phyloP scores from a whole-genome alignment of 2,113 vertebrate species.

The Hyla sarda region DNA sequence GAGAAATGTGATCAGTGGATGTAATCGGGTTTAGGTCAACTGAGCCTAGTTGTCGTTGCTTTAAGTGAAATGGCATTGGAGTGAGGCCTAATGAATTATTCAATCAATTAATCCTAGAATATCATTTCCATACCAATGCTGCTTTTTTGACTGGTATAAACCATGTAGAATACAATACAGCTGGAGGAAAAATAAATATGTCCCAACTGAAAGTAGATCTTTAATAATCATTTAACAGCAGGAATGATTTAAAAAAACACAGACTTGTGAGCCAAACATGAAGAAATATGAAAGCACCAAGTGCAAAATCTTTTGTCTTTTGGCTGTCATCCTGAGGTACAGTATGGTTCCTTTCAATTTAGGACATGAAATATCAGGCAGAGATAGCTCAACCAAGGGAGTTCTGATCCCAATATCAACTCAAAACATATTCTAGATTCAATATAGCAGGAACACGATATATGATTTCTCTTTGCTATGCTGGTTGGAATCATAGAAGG shows the following conservation, averaged over 20 bases:
- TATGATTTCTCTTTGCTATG: too few relatives aligned
- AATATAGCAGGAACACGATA: too few relatives aligned
- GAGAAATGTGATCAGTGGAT: constrained; percentile 22
- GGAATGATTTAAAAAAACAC: neutral
- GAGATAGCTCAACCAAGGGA: too few relatives aligned
- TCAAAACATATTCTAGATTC: too few relatives aligned
- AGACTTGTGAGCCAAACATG: neutral
- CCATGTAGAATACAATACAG: neutral
- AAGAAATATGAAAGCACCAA: neutral
- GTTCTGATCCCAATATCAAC: too few relatives aligned
- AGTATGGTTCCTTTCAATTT: too few relatives aligned
- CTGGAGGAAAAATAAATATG: neutral
- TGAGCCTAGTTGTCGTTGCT: constrained; percentile 31
- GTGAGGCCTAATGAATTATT: constrained; percentile 24
- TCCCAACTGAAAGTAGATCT: neutral
- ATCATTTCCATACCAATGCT: neutral
- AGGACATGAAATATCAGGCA: too few relatives aligned
- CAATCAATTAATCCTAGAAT: constrained; percentile 19
- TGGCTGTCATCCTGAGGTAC: too few relatives aligned
- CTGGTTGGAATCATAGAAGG: too few relatives aligned
- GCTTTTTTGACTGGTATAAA: neutral
- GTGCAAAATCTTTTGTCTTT: too few relatives aligned
- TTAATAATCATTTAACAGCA: neutral
- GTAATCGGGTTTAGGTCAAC: constrained; percentile 45
- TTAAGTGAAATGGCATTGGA: constrained; percentile 15